Evolutionary conservation across 2,888 invertebrate species (phyloP).

Genomic region (Napeogenes sylphis): DNA sequence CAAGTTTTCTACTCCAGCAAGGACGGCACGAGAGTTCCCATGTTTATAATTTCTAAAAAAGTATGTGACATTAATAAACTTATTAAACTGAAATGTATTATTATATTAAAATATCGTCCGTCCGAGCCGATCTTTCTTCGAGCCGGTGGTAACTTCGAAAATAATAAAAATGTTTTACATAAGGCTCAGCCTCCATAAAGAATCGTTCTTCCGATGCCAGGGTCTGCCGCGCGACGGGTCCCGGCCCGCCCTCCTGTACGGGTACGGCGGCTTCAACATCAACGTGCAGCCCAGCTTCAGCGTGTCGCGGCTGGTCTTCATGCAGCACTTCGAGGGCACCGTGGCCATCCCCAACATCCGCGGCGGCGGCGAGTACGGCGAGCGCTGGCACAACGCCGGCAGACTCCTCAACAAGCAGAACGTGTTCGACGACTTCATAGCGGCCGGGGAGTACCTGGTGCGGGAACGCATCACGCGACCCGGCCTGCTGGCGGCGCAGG

Average conservation of each 20-base stretch:
- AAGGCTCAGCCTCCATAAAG: too few relatives aligned
- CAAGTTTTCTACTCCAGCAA: conserved; percentile 96
- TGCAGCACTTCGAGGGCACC: conserved; percentile 92
- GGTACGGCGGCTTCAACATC: conserved; percentile 98
- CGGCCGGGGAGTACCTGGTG: conserved; percentile 93
- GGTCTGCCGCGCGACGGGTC: conserved; percentile 80
- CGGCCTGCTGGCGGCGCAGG: conserved; percentile 89
- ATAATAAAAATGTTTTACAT: too few relatives aligned
- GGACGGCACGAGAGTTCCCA: conserved; percentile 95
- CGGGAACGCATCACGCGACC: conserved; percentile 86
- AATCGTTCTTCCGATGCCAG: conserved; percentile 51
- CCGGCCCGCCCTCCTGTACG: conserved; percentile 93
- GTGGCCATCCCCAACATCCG: conserved; percentile 95
- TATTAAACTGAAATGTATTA: neutral
- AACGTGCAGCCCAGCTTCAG: conserved; percentile 94
- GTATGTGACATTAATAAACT: conserved; percentile 50
- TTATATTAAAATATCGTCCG: too few relatives aligned
- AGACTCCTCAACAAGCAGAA: conserved; percentile 96
- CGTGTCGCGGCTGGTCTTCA: conserved; percentile 90
- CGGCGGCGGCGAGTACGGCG: conserved; percentile 98
- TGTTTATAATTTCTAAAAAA: conserved; percentile 94
- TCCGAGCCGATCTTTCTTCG: too few relatives aligned
- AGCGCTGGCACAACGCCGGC: conserved; percentile 97
- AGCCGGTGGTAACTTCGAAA: too few relatives aligned
- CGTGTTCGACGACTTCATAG: conserved; percentile 97